phyloP scores from a whole-genome alignment of 2,113 vertebrate species.

The Pteronura brasiliensis region DNA sequence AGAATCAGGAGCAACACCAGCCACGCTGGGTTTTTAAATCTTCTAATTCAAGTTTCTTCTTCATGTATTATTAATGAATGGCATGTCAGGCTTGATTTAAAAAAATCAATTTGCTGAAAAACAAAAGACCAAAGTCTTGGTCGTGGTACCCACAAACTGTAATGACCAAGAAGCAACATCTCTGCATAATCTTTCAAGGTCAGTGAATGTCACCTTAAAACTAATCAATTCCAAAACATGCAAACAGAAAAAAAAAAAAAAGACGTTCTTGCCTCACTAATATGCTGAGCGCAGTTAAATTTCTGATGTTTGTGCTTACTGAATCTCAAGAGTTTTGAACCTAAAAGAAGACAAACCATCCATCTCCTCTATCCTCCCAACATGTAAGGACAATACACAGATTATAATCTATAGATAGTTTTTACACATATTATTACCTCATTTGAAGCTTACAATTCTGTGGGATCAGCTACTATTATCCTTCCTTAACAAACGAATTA shows the following conservation, averaged over 20 bases:
- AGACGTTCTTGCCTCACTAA: not conserved
- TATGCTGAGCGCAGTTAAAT: not conserved
- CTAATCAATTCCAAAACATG: constrained; percentile 26
- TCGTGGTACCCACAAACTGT: not conserved
- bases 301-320: not conserved
- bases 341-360: not conserved
- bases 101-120: constrained; percentile 50
- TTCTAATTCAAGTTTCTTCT: not conserved
- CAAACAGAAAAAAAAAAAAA: not conserved
- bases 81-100: constrained; percentile 21
- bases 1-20: not conserved
- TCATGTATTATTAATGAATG: constrained; percentile 29
- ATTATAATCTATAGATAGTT: not conserved
- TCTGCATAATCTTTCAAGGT: not conserved
- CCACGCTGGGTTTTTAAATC: not conserved
- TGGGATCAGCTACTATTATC: not conserved
- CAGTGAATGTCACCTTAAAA: not conserved
- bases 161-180: not conserved
- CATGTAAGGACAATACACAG: not conserved
- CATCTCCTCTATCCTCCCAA: not conserved
- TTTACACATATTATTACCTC: not conserved
- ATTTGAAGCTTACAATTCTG: not conserved
- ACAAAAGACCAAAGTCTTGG: not conserved
- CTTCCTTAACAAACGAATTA: not conserved
- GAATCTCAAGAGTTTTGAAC: not conserved